Conservation (phyloP, 2,888 invertebrate species). For the Disparrhopalites patrizii region DNA sequence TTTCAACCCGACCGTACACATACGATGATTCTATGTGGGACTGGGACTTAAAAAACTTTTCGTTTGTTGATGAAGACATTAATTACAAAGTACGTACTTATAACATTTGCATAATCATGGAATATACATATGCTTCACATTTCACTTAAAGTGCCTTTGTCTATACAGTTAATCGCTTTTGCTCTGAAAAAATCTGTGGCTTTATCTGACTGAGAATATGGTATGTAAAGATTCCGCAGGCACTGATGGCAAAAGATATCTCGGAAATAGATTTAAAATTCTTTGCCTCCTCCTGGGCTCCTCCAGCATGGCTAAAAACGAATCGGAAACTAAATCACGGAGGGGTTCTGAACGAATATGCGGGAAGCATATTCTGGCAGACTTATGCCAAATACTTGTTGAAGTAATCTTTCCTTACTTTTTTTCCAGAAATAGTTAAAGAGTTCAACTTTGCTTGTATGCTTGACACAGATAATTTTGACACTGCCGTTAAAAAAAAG, state of each 20-base stretch:
- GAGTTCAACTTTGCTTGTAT: neutral
- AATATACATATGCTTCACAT: neutral
- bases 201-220: too few relatives aligned
- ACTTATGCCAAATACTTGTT: slow-evolving; percentile 39
- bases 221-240: slow-evolving; percentile 39
- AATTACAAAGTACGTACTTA: slow-evolving; percentile 59
- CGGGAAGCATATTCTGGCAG: slow-evolving; percentile 36
- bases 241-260: slow-evolving; percentile 31
- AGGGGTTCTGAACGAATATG: slow-evolving; percentile 33
- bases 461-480: too few relatives aligned
- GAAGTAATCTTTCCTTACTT: slow-evolving; percentile 24
- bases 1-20: slow-evolving; percentile 39
- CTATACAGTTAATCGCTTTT: too few relatives aligned
- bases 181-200: neutral
- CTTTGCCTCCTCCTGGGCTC: slow-evolving; percentile 56
- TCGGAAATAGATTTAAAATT: slow-evolving; percentile 48
- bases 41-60: slow-evolving; percentile 60
- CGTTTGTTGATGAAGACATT: slow-evolving; percentile 64
- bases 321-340: slow-evolving; percentile 48
- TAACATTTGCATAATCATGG: neutral
- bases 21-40: slow-evolving; percentile 48
- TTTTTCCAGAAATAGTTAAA: neutral
- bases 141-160: too few relatives aligned
- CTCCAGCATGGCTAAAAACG: slow-evolving; percentile 58
- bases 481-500: too few relatives aligned